A percentile compares a stretch with the other conserved stretches of the same genome.
Conservation (phyloP, 2,113 vertebrate species). For the Philantomba maxwellii region DNA sequence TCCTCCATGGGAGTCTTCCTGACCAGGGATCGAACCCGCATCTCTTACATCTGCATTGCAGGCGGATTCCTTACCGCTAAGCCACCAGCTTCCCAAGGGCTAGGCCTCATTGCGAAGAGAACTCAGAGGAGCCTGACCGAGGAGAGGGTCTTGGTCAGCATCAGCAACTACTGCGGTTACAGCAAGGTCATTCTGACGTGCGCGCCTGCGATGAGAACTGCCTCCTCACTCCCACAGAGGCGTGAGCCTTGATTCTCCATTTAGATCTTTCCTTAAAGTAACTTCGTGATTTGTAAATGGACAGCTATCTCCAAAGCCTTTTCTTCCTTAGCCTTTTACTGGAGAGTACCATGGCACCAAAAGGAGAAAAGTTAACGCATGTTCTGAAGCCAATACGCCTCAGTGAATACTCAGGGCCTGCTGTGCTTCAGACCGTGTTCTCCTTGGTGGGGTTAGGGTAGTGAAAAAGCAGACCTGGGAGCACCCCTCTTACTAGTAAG, state of each 20-base stretch:
- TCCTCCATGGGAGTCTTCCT: not conserved
- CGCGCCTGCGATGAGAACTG: not conserved
- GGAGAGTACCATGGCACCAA: not conserved
- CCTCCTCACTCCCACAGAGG: not conserved
- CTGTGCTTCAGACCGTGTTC: not conserved
- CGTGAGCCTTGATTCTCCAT: not conserved
- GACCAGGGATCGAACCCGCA: not conserved
- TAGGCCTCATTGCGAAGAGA: not conserved
- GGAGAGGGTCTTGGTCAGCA: not conserved
- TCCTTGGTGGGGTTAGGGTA: not conserved
- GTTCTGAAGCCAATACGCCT: not conserved
- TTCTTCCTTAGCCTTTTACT: not conserved
- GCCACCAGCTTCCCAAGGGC: not conserved
- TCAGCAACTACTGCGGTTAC: not conserved
- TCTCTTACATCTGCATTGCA: not conserved
- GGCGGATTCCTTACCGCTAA: not conserved
- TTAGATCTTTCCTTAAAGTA: not conserved
- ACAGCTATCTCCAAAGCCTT: not conserved
- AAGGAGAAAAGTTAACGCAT: not conserved
- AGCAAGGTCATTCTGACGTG: not conserved
- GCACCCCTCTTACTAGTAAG: not conserved
- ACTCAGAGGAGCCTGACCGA: not conserved
- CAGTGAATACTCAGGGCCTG: not conserved
- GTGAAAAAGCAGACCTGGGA: not conserved
- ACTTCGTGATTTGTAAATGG: not conserved